Conservation (phyloP, 2,113 vertebrate species). For the Prionailurus bengalensis region DNA sequence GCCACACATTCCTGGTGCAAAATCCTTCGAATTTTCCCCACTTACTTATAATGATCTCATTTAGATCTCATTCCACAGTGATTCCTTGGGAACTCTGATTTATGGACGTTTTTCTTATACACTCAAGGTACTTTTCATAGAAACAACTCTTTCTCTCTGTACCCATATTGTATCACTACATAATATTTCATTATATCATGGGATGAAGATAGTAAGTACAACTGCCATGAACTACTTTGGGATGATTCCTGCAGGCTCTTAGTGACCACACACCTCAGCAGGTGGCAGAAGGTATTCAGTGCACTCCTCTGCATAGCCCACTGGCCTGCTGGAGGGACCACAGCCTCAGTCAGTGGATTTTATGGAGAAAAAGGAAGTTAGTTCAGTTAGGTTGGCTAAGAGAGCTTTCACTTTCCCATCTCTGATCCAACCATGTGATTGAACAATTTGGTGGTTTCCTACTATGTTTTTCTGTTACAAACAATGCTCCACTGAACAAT, state of each 20-base stretch:
- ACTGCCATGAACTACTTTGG: neutral
- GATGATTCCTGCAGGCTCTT: neutral
- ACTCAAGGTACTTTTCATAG: neutral
- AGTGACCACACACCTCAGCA: neutral
- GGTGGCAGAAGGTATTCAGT: too few relatives aligned
- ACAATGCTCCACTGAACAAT: neutral
- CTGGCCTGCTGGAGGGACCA: fast-evolving
- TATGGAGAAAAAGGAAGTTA: neutral
- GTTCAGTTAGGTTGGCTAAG: neutral
- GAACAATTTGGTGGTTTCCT: neutral
- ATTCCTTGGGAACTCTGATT: neutral
- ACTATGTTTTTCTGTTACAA: neutral
- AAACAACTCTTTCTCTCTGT: neutral
- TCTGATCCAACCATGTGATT: neutral
- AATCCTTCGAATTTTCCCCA: neutral
- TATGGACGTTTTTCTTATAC: neutral
- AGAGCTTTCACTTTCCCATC: neutral
- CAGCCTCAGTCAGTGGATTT: neutral
- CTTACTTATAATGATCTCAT: neutral
- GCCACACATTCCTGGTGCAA: neutral
- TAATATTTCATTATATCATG: neutral
- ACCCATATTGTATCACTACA: neutral
- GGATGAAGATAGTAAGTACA: neutral
- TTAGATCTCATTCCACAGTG: neutral
- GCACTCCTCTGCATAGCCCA: neutral